Conservation (phyloP, 2,797 vertebrate species). For the Diceros bicornis region DNA sequence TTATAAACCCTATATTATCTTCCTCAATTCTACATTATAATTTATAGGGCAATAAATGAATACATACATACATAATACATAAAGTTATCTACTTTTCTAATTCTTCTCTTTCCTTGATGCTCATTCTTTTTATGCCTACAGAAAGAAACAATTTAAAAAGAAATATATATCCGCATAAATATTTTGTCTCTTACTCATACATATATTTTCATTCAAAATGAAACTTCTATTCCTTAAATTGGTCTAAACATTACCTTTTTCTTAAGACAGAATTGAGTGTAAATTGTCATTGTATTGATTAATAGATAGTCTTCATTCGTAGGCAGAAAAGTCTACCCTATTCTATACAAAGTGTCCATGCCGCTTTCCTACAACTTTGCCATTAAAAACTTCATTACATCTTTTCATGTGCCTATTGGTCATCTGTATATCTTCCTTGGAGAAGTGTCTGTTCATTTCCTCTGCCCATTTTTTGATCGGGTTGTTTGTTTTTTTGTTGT, state of each 20-base stretch:
- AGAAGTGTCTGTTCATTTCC: no score
- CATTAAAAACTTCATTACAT: conserved; percentile 11
- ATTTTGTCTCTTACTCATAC: neutral
- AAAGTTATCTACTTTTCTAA: conserved; percentile 2
- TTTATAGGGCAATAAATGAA: conserved; percentile 43
- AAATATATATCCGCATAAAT: neutral
- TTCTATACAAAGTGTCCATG: neutral
- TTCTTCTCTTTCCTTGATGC: neutral
- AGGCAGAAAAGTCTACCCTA: neutral
- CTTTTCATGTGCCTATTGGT: no score
- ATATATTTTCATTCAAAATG: neutral
- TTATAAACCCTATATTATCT: neutral
- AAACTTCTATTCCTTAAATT: conserved; percentile 25
- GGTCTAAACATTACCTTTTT: neutral
- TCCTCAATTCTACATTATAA: conserved; percentile 4
- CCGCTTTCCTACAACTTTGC: neutral
- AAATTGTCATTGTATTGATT: neutral
- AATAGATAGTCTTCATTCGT: neutral
- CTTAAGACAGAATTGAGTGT: neutral
- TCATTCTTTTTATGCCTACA: neutral
- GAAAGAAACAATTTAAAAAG: neutral
- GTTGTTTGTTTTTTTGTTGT: no score
- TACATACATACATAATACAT: neutral
- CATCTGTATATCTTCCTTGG: no score
- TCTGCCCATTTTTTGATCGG: no score